These are phyloP conservation scores for Meiosimyza decipiens DNA, from an alignment of 2,888 invertebrate genomes.

Conservation along the genomic window DNA sequence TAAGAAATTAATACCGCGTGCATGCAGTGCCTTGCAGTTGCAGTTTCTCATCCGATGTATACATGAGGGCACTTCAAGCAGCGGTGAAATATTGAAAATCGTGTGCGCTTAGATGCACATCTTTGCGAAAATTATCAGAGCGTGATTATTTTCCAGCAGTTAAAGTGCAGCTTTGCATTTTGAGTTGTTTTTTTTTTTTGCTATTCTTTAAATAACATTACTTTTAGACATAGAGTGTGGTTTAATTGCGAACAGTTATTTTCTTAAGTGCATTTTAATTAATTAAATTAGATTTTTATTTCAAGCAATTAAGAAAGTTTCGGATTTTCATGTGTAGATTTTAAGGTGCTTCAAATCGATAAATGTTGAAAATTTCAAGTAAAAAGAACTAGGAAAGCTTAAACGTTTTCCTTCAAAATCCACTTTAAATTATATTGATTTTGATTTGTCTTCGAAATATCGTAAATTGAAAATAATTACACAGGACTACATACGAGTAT, in stretches of 20 bases:
- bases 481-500: no score
- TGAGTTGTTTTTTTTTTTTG: neutral
- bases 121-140: constrained; percentile 29
- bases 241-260: constrained; percentile 1
- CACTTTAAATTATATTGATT: no score
- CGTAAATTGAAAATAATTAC: no score
- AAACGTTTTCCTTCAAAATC: no score
- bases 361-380: no score
- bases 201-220: no score
- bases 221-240: neutral
- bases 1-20: no score
- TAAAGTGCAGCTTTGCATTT: constrained; percentile 2
- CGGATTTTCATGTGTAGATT: no score
- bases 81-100: constrained; percentile 29
- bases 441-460: no score
- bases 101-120: constrained; percentile 26
- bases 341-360: no score
- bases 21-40: neutral
- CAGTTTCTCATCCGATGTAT: neutral
- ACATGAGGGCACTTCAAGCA: neutral
- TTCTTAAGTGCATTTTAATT: constrained; percentile 18
- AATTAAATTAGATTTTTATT: constrained; percentile 7
- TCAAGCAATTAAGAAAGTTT: neutral
- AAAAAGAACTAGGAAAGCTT: no score
- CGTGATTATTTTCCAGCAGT: constrained; percentile 3